Base-by-base conservation (phyloP, 2,888 invertebrate species). In the Drosophila parthenogenetica region DNA sequence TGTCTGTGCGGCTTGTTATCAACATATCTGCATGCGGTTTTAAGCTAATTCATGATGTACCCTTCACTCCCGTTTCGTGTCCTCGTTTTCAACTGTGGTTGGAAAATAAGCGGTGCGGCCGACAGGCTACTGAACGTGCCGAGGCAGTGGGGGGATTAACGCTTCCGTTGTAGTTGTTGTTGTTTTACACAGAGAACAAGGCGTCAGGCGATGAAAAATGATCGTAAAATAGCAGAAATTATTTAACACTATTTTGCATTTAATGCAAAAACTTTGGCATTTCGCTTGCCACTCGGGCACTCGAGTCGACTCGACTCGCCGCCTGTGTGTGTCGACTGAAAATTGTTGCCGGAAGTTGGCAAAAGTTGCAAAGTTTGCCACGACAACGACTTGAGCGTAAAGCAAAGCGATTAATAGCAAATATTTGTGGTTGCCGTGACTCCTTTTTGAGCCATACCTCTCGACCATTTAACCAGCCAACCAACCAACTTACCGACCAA, bases 241-340 rank as follows among this genome's bases (percentile, higher is more conserved):
- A 85, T 81, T 86, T 81, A 79, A 85, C 85, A 87, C 87, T 78
- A 76, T 80, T 87, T 87, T 83, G 79, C 78, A 85, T 85, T 86
- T 81, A 85, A 83, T 86, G 85, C 78, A 80, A 75, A 85, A 86
- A 87, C 51, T 86, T 86, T 78, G 61, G 54, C 62, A 65, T 63
- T 77, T 51, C 19, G 35, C 53, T 37, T 50, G 25, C 14, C 51
- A 35, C 63, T 22, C 51, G 46, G 63, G 55, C 48, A 59, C 58
- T 65, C 57, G 13, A 35, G 13, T 13, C 35, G 35, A 35, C 13
- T 13, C 35, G 35, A 25, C 25, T 35, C 3, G 0, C 13, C 35
- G 35, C 4, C 35, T 35, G 63, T 45, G 49, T 73, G 50, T 68
- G 68, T 64, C 59, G 71, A 67, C 77, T 60, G 73, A 60, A 77